Evolutionary conservation across 2,888 invertebrate species (phyloP).

Genomic region (Candidula unifasciata): DNA sequence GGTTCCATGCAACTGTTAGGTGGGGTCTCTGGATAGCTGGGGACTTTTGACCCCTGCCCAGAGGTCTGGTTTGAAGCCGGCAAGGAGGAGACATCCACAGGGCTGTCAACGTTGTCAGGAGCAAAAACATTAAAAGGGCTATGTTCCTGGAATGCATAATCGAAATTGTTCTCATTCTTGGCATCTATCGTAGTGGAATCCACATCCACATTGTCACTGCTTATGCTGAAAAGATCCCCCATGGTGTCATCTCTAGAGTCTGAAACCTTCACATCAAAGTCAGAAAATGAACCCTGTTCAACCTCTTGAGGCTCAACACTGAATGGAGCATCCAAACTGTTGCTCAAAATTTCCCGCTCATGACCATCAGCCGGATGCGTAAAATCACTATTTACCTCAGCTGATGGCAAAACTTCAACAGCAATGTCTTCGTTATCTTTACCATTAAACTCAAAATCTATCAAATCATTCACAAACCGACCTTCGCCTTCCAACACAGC

Average conservation of each 20-base stretch:
- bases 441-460: slow-evolving; percentile 5
- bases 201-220: background rate
- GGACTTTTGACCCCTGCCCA: slow-evolving; percentile 56
- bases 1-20: slow-evolving; percentile 70
- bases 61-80: slow-evolving; percentile 48
- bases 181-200: background rate
- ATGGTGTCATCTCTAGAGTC: background rate
- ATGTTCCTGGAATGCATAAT: slow-evolving; percentile 38
- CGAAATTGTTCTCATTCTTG: slow-evolving; percentile 13
- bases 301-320: background rate
- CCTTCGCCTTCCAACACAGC: background rate
- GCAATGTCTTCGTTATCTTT: background rate
- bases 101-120: slow-evolving; percentile 29
- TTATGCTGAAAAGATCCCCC: background rate
- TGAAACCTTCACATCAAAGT: background rate
- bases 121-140: slow-evolving; percentile 45
- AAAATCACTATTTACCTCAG: background rate
- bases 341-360: background rate
- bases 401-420: too few species aligned
- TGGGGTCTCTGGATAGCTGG: slow-evolving; percentile 73
- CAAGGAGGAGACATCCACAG: slow-evolving; percentile 31
- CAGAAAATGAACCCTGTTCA: background rate
- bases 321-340: background rate
- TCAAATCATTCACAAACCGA: slow-evolving; percentile 4
- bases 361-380: background rate